phyloP scores from a whole-genome alignment of 92 coral and sea anemone genomes.

The Bergia sp. region DNA sequence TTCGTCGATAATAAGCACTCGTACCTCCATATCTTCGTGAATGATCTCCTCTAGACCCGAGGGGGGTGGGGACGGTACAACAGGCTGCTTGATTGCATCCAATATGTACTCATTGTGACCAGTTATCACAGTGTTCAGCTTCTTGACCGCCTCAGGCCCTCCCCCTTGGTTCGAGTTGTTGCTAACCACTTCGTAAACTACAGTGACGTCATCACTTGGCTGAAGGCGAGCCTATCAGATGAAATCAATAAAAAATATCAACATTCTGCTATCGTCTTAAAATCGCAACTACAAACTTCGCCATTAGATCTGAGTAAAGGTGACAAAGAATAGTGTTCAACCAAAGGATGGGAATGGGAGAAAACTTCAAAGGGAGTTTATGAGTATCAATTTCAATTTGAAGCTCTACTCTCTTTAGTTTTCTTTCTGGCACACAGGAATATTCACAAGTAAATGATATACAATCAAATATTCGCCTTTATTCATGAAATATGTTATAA shows the following conservation, averaged over 20 bases:
- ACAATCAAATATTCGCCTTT: background rate
- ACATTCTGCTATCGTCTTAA: background rate
- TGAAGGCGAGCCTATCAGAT: conserved; percentile 81
- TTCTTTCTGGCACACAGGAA: too few relatives aligned
- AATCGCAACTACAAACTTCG: too few relatives aligned
- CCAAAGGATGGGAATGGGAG: background rate
- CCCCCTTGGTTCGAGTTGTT: conserved; percentile 48
- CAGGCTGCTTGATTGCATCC: conserved; percentile 38
- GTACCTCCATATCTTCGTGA: conserved; percentile 42
- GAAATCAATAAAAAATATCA: background rate
- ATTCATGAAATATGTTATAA: too few relatives aligned
- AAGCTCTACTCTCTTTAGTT: background rate
- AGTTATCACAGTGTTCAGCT: conserved; percentile 39
- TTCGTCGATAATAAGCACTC: background rate
- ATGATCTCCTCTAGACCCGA: conserved; percentile 29
- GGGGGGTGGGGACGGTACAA: conserved; percentile 45
- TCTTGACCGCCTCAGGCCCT: conserved; percentile 29
- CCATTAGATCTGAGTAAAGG: too few relatives aligned
- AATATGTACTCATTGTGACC: conserved; percentile 35
- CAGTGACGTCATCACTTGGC: conserved; percentile 94
- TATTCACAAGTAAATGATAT: too few relatives aligned
- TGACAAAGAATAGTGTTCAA: too few relatives aligned
- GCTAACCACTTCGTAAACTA: conserved; percentile 78
- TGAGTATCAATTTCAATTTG: background rate
- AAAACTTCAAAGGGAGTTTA: background rate